Conservation (phyloP, 2,797 vertebrate genomes). For the Paedocypris micromegethes region DNA sequence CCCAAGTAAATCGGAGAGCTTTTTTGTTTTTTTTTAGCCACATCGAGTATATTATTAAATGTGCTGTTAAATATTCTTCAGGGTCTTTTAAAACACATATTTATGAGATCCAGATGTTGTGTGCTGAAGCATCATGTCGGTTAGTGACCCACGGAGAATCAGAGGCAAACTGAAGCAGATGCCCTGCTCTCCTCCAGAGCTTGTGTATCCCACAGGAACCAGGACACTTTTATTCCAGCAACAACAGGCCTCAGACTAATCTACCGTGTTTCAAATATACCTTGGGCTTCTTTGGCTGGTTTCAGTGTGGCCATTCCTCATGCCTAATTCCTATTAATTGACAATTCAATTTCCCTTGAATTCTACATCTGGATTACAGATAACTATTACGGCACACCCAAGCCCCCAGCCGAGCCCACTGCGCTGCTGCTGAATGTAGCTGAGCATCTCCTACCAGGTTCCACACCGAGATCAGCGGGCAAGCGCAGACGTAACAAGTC, state of each 20-base stretch:
- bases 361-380: conserved; percentile 63
- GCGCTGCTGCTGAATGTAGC: conserved; percentile 92
- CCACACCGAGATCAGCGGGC: conserved; percentile 89
- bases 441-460: conserved; percentile 91
- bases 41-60: background rate
- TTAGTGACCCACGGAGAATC: conserved; percentile 27
- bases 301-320: no score
- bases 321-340: no score
- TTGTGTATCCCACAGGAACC: conserved; percentile 14
- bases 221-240: conserved; percentile 6
- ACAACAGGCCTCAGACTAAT: no score
- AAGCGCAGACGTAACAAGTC: conserved; percentile 97
- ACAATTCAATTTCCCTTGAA: no score
- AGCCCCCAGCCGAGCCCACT: conserved; percentile 89
- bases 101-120: conserved; percentile 30
- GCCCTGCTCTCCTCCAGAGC: conserved; percentile 31
- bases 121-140: conserved; percentile 15
- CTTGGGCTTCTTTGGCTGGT: no score
- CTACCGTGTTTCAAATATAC: no score
- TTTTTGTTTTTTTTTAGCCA: background rate
- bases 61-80: background rate
- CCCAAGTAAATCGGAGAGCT: background rate
- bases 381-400: conserved; percentile 97
- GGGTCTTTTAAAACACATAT: conserved; percentile 3
- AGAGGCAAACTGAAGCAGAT: conserved; percentile 7